A percentile compares a stretch with the other conserved stretches of the same genome.
Conservation (phyloP, 2,113 vertebrate genomes). For the Labeo catla region DNA sequence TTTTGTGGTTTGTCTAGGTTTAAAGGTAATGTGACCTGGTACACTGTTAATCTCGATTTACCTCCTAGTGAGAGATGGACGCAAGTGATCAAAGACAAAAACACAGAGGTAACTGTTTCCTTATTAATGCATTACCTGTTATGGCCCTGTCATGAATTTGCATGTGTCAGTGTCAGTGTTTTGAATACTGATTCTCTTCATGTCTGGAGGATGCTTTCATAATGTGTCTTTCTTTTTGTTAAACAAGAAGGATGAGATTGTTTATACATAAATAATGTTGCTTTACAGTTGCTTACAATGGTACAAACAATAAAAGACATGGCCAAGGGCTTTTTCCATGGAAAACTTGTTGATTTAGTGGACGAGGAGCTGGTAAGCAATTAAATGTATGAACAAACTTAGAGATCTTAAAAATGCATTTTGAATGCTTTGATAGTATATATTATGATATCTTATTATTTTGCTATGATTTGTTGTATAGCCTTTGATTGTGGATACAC, state of each 20-base stretch:
- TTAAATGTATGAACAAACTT: conserved; percentile 23
- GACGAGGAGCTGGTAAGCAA: conserved; percentile 83
- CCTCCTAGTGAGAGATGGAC: conserved; percentile 83
- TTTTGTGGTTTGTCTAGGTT: conserved; percentile 67
- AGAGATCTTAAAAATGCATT: background rate
- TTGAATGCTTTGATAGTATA: background rate
- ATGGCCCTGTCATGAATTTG: background rate
- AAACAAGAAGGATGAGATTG: background rate
- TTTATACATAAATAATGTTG: background rate
- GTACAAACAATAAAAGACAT: conserved; percentile 76
- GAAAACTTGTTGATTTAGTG: conserved; percentile 78
- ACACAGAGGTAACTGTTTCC: conserved; percentile 67
- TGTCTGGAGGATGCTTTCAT: background rate
- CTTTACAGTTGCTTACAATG: conserved; percentile 73
- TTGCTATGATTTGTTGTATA: conserved; percentile 57
- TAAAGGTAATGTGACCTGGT: conserved; percentile 75
- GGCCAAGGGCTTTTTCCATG: conserved; percentile 75
- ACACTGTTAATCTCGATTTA: conserved; percentile 82
- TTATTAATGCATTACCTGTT: background rate
- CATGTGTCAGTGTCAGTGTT: background rate
- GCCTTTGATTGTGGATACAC: conserved; percentile 71
- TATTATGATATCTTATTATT: background rate
- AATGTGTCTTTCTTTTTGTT: background rate
- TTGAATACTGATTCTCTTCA: background rate
- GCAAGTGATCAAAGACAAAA: conserved; percentile 74